Evolutionary conservation across 2,888 invertebrate genomes (phyloP), one percentile per base, ranked within the genome.

Genomic region (Cataglyphis rosenhaueri): DNA sequence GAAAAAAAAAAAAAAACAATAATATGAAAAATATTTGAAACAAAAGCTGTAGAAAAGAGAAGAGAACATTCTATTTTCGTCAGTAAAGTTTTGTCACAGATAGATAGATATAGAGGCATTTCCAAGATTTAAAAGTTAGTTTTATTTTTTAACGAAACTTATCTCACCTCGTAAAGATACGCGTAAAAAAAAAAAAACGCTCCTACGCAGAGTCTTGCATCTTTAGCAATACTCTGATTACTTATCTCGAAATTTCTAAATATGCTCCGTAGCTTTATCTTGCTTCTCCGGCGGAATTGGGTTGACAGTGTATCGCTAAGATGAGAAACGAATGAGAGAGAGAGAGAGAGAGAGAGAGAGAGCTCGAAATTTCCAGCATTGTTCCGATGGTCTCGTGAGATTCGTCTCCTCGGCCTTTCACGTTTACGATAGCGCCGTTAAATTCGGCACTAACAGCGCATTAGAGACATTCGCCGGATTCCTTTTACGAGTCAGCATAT

Each of bases 341-440:
- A 48, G 48, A 6, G 48, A 48, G 48, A 48, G 48, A 48, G 48
- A 48, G 18, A 48, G 18, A 6, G 48, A 8, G 52, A 52, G 52
- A 76, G 66, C 64, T 65, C 76, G 78, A 76, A 76, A 76, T 82
- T 82, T 57, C 76, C 38, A 57, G 71, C 65, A 70, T 70, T 68
- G 81, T 83, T 64, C 71, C 84, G 74, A 83, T 82, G 81, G 84
- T 86, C 89, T 84, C 84, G 84, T 71, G 85, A 82, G 82, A 84
- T 83, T 32, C 64, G 38, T 81, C 52, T 52, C 75, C 68, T 65
- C 75, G 61, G 62, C 78, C 38, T 70, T 78, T 82, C 81, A 85
- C 90, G 87, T 93, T 93, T 93, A 94, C 91, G 92, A 92, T 81
- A 87, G 83, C 83, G 87, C 89, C 91, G 91, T 93, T 93, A 93